Base-by-base conservation (phyloP, 2,888 invertebrate species). In the Beris morrisii region DNA sequence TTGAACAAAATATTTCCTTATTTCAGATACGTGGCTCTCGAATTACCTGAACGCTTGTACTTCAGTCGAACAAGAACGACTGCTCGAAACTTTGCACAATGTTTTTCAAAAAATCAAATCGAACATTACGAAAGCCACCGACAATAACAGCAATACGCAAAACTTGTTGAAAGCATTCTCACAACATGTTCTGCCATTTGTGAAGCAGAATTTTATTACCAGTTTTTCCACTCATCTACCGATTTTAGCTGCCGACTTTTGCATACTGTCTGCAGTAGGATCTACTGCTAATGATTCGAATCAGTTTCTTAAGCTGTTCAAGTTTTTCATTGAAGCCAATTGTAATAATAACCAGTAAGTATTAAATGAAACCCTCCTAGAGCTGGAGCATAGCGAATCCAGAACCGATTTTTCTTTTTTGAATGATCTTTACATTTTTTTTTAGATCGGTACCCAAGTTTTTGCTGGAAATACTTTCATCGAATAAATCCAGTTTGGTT, bases 241-340 rank as follows among this genome's bases (percentile, higher is more conserved):
- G 2, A 72, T 73, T 32, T 64, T 81, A 28, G 77, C 79, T 0
- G 77, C 80, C 0, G 77, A 77, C 53, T 78, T 81, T 57, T 77
- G 76, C 53, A 70, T 73, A 11, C 28, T 72, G 6, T 69, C 74
- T 28, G 52, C 66, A 0, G 66, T 66, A 4, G 30, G 46, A 15
- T 5, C 57, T n/a, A 15, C 11, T 9, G 12, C 28, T 3, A 67
- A 52, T 38, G 75, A 75, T 32, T 72, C 71, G 32, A 70, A 71
- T 12, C 69, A 70, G 13, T 78, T 77, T 32, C 73, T 74, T 11
- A 74, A 74, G 45, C 68, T 77, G 6, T 75, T 79, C 52, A 70
- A 69, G 56, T 76, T 69, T 68, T 81, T 73, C 69, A 72, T 69
- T 52, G 76, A 71, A 38, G 68, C 74, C 4, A 75, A 75, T 13